Percentiles rank a stretch among this genome's conserved stretches.
Evolutionary conservation across 2,797 vertebrate species (phyloP).

Genomic region (Alauda arvensis): DNA sequence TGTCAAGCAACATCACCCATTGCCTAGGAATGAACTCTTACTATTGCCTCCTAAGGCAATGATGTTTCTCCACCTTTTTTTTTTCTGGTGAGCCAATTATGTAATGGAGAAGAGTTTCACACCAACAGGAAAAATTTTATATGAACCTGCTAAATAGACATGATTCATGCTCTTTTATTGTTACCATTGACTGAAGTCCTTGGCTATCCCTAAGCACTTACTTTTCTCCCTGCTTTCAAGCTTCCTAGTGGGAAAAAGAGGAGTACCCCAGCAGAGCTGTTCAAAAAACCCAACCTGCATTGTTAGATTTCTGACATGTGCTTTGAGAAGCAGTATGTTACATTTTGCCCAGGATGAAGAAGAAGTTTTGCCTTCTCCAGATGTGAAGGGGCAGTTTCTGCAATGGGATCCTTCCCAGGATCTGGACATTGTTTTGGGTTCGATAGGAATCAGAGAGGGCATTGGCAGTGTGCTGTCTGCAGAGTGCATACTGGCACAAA

Average conservation of each 20-base stretch:
- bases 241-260: background rate
- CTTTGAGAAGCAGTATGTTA: background rate
- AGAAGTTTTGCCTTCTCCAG: background rate
- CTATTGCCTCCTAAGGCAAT: background rate
- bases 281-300: background rate
- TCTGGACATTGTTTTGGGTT: rapidly evolving
- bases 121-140: background rate
- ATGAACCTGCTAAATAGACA: background rate
- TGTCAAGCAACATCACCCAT: background rate
- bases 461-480: background rate
- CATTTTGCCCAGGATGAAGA: background rate
- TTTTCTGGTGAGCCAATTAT: background rate
- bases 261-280: background rate
- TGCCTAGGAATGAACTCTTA: background rate
- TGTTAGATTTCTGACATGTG: background rate
- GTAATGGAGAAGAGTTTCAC: background rate
- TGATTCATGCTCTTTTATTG: background rate
- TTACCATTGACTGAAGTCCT: background rate
- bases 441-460: background rate
- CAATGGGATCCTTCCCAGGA: background rate
- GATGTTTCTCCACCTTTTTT: background rate
- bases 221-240: background rate
- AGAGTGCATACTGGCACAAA: background rate
- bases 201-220: background rate
- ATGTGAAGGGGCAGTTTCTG: background rate